Evolutionary conservation across 2,113 vertebrate species (phyloP).

Genomic region (Sylvietta virens): DNA sequence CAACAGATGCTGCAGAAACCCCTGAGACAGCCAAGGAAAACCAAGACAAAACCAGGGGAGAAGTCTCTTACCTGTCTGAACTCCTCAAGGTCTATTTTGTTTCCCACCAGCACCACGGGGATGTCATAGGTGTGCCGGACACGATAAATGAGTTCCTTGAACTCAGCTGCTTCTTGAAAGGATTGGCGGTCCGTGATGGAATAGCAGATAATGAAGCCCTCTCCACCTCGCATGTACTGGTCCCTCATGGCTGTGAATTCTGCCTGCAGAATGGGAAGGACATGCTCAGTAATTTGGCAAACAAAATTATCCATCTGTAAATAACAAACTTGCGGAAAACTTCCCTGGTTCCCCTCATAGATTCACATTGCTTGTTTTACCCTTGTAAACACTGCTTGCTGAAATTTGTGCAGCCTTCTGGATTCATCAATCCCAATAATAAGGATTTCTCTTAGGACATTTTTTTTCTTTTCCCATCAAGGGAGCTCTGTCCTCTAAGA

Average conservation of each 20-base stretch:
- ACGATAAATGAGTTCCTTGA: conserved; percentile 85
- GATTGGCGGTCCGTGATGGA: conserved; percentile 83
- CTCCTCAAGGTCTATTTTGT: conserved; percentile 81
- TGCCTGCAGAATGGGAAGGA: conserved; percentile 62
- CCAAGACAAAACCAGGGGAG: neutral
- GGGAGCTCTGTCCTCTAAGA: neutral
- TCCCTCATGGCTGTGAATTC: conserved; percentile 86
- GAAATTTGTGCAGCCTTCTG: neutral
- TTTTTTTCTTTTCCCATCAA: neutral
- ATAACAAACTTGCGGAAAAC: neutral
- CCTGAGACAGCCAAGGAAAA: neutral
- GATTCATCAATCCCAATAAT: neutral
- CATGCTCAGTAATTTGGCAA: neutral
- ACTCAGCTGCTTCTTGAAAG: conserved; percentile 81
- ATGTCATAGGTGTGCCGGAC: conserved; percentile 79
- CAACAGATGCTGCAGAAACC: neutral
- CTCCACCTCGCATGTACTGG: conserved; percentile 82
- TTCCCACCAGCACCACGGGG: conserved; percentile 80
- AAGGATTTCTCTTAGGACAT: neutral
- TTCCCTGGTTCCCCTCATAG: neutral
- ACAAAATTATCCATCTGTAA: neutral
- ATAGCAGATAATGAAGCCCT: conserved; percentile 83
- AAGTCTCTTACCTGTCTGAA: conserved; percentile 72
- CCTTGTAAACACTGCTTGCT: neutral
- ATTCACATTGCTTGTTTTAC: neutral